phyloP scores from a whole-genome alignment of 2,888 invertebrate species.

The Apamea monoglypha region DNA sequence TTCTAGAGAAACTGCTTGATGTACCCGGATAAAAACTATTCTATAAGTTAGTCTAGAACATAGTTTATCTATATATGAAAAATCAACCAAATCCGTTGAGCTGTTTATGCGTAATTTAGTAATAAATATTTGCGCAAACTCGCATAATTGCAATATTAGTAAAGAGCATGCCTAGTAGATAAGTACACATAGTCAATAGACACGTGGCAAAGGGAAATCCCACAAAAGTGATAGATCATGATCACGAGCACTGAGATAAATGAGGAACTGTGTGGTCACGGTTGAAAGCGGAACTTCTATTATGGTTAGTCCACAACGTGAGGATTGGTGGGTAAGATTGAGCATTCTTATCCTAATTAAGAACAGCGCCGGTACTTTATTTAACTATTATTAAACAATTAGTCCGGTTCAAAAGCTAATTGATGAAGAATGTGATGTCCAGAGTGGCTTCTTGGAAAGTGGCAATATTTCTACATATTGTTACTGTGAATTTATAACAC shows the following conservation, averaged over 20 bases:
- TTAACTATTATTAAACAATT: background rate
- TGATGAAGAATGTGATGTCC: background rate
- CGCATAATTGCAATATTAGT: background rate
- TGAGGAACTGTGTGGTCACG: conserved; percentile 14
- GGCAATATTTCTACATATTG: background rate
- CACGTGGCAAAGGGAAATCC: conserved; percentile 49
- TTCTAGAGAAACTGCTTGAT: background rate
- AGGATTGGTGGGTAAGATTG: background rate
- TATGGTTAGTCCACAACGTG: conserved; percentile 5
- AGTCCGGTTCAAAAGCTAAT: conserved; percentile 10
- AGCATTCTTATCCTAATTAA: background rate
- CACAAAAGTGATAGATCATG: conserved; percentile 45
- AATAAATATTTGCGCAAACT: background rate
- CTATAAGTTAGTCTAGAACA: too few species aligned
- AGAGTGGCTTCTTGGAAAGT: background rate
- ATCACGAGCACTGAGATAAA: conserved; percentile 21
- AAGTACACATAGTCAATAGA: conserved; percentile 5
- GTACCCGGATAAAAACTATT: background rate
- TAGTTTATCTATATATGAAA: background rate
- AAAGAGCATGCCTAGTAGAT: conserved; percentile 13
- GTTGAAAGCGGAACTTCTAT: background rate
- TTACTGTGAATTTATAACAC: background rate
- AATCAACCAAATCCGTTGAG: background rate
- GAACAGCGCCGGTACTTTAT: background rate
- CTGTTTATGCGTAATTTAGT: background rate